Evolutionary conservation across 30 jellyfish, hydroid and myxozoan species (phyloP).

Genomic region (Clytia hemisphaerica): DNA sequence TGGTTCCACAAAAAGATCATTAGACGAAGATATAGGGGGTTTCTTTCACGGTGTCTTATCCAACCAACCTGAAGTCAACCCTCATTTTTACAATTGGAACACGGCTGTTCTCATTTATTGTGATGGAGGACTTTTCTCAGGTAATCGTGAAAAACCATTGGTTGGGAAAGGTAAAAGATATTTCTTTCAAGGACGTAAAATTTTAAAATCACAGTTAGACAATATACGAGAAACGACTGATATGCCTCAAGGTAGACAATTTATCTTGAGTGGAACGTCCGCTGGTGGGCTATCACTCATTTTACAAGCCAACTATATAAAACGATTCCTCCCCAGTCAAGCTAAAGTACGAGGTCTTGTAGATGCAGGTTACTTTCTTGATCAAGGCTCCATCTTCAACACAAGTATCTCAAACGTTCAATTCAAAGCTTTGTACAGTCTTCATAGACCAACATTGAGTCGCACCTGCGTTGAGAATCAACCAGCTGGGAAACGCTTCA

Average conservation of each 20-base stretch:
- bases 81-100: constrained; percentile 66
- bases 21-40: constrained; percentile 54
- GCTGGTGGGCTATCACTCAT: constrained; percentile 92
- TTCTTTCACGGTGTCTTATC: constrained; percentile 86
- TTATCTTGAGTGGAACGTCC: constrained; percentile 90
- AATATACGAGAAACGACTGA: constrained; percentile 49
- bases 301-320: constrained; percentile 79
- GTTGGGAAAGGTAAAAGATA: constrained; percentile 43
- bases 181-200: constrained; percentile 72
- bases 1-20: constrained; percentile 73
- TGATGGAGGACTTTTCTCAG: constrained; percentile 94
- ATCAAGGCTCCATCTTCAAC: constrained; percentile 44
- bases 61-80: constrained; percentile 39
- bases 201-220: constrained; percentile 49
- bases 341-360: constrained; percentile 70
- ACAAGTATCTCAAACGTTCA: constrained; percentile 46
- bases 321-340: constrained; percentile 48
- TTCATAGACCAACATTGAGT: constrained; percentile 57
- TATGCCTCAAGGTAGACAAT: too few species aligned
- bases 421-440: constrained; percentile 51
- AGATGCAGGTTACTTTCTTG: constrained; percentile 85
- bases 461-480: constrained; percentile 31
- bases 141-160: constrained; percentile 58
- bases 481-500: constrained; percentile 22
- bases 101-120: constrained; percentile 76